Percentiles rank a stretch among this genome's conserved stretches.
Evolutionary conservation across 2,797 vertebrate species (phyloP).

Genomic region (Sebastes paucispinis): DNA sequence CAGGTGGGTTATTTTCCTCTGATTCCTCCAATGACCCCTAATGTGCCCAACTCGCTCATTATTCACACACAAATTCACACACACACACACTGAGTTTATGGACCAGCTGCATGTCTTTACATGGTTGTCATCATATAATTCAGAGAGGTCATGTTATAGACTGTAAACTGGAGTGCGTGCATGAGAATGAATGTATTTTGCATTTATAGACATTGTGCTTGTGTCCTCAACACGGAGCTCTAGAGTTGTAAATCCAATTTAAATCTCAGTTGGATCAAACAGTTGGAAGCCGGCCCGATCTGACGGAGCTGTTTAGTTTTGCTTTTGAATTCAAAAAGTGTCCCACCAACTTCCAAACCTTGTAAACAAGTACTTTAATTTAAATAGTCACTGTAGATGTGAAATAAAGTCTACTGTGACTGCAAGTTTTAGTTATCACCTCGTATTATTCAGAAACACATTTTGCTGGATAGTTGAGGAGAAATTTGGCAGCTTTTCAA

Average conservation of each 20-base stretch:
- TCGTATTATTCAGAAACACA: background rate
- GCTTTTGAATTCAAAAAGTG: background rate
- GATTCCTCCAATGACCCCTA: slow-evolving; percentile 12
- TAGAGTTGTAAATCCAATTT: background rate
- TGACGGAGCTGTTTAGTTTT: background rate
- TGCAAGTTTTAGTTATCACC: background rate
- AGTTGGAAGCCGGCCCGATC: background rate
- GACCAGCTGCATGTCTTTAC: slow-evolving; percentile 48
- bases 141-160: slow-evolving; percentile 19
- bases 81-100: slow-evolving; percentile 9
- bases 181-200: slow-evolving; percentile 4
- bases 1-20: slow-evolving; percentile 39
- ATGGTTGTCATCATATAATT: slow-evolving; percentile 33
- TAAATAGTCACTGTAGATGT: background rate
- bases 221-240: background rate
- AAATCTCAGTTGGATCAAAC: background rate
- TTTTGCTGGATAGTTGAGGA: background rate
- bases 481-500: background rate
- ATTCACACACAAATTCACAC: background rate
- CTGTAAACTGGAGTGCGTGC: slow-evolving; percentile 2
- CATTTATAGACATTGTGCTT: background rate
- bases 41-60: background rate
- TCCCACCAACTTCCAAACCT: background rate
- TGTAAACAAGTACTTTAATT: slow-evolving; percentile 4
- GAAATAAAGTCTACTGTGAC: background rate